Evolutionary conservation across 2,888 invertebrate genomes (phyloP), one percentile per base, ranked within the genome.

Genomic region (Apocheima hispidaria): DNA sequence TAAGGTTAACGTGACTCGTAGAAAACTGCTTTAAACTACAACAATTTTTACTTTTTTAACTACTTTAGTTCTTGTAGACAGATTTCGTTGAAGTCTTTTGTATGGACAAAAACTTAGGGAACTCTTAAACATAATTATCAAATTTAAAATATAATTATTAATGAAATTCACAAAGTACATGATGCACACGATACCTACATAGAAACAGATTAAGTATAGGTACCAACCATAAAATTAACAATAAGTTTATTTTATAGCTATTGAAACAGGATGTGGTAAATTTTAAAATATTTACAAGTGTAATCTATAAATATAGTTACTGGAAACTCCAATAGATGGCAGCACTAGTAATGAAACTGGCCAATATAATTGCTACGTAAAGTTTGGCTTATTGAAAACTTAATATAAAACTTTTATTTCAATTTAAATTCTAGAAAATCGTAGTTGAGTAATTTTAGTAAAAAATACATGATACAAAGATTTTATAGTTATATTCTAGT

Each of bases 71-170:
- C 20, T 18, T 4, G 3, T 16, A n/a, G 14, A 23, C 16, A 41
- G 35, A 49, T 60, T 49, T 48, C 53, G 59, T 60, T 49, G 55
- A 56, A 35, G 35, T 65, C 53, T 65, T 65, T 62, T 46, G 46
- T 52, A 58, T 51, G n/a, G 43, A 14, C 14, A 43, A 26, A 10
- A 10, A 23, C 12, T 44, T 7, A 43, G 10, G 10, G 28, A 26
- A 16, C 2, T 36, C 16, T 16, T n/a, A 12, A 1, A 3, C 14
- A 26, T 9, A 43, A 9, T n/a, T n/a, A n/a, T n/a, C n/a, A 43
- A 26, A 21, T 12, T 10, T 9, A 44, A 41, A 21, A 10, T 21
- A 41, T 21, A 41, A 2, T 0, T 5, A 16, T 41, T 2, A 12
- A 41, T 0, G 7, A 18, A 18, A 35, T 3, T 23, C 28, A 26